These are phyloP conservation scores for Zaprionus vittiger DNA, from an alignment of 1,140 invertebrate species.

Conservation along the genomic window DNA sequence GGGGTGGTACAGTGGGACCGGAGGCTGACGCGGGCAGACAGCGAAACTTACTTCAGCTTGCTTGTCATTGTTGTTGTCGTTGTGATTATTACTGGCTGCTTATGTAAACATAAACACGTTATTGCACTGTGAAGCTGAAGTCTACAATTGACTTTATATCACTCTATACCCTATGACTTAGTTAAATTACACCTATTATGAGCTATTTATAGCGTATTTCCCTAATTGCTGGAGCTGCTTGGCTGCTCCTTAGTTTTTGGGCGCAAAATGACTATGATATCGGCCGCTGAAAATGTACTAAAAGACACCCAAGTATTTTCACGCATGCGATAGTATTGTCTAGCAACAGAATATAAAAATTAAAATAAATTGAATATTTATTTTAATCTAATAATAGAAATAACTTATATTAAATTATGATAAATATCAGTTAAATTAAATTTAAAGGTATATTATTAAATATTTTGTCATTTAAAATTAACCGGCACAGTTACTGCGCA, in stretches of 20 bases:
- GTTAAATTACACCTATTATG: slow-evolving; percentile 42
- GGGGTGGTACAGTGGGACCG: background rate
- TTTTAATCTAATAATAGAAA: background rate
- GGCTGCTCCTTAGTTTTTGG: slow-evolving; percentile 39
- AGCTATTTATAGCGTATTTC: slow-evolving; percentile 36
- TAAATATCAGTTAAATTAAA: too few relatives aligned
- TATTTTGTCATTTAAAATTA: background rate
- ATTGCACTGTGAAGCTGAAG: slow-evolving; percentile 50
- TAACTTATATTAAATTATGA: background rate
- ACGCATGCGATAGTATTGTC: background rate
- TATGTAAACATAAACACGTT: slow-evolving; percentile 77
- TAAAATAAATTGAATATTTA: background rate
- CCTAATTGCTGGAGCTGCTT: slow-evolving; percentile 22
- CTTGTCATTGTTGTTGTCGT: slow-evolving; percentile 62
- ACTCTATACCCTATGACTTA: slow-evolving; percentile 49
- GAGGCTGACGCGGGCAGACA: background rate
- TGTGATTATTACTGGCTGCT: slow-evolving; percentile 44
- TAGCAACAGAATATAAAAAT: background rate
- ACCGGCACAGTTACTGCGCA: background rate
- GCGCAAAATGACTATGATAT: slow-evolving; percentile 36
- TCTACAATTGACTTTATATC: slow-evolving; percentile 24
- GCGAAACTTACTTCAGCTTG: slow-evolving; percentile 67
- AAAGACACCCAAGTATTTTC: background rate
- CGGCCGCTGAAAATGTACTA: slow-evolving; percentile 17
- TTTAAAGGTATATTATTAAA: background rate